Base-by-base conservation (phyloP, 2,797 vertebrate species). In the Enteromius unitaeniatus region DNA sequence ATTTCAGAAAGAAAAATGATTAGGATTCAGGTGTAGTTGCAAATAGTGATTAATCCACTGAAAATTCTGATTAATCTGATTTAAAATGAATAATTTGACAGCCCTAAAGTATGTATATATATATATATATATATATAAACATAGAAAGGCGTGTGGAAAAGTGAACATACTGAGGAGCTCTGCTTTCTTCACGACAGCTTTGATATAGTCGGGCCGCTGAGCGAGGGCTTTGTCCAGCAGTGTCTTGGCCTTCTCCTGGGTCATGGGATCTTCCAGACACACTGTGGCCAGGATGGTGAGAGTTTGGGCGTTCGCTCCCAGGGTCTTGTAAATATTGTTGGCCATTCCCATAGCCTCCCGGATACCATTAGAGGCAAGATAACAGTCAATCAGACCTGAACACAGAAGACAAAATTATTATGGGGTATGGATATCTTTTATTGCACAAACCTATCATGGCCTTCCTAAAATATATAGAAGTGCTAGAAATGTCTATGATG, bases 271-370 rank as follows among this genome's bases (percentile, higher is more conserved):
- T 89, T 99, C 97, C 15, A 99, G 95, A 87, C 98, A 99, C 85
- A 99, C 98, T 0, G 97, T 99, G 83, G 98, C 98, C 70, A 99
- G 93, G 84, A 99, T 96, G 55, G 98, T 99, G 26, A 99, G 95
- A 0, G 98, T 99, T 92, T 99, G 98, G 0, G 98, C 98, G 0
- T 98, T 99, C 40, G 97, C 96, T 79, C 98, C 98, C 60, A 99
- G 94, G 17, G 98, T 99, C 95, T 99, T 99, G 87, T 99, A 99
- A 47, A 99, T 98, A 0, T 99, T 99, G 69, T 99, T 99, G 77
- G 98, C 98, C 98, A 99, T 99, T 3, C 98, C 98, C 95, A 99
- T 99, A 0, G 98, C 98, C 86, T 99, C 98, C 14, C 98, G 96
- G 79, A 99, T 96, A 62, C 98, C 98, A 87, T 98, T 99, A 78